These are phyloP conservation scores for Caenorhabditis auriculariae DNA, from an alignment of 2,888 invertebrate genomes.

Conservation along the genomic window DNA sequence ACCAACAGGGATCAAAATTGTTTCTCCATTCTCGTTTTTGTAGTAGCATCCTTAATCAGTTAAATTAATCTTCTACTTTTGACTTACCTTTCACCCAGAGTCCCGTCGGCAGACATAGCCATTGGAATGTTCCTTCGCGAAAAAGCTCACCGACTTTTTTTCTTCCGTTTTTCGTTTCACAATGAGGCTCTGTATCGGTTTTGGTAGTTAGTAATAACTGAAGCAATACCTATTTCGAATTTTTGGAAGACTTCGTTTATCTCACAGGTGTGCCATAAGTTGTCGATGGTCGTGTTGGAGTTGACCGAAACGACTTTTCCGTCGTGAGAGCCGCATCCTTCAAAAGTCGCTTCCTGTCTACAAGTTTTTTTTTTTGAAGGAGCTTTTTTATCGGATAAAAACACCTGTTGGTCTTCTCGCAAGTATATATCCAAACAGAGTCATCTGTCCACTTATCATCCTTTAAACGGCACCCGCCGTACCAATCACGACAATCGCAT, in stretches of 20 bases:
- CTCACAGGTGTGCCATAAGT: constrained; percentile 53
- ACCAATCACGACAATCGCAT: constrained; percentile 60
- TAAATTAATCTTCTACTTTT: background rate
- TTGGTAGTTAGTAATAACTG: constrained; percentile 28
- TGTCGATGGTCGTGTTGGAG: constrained; percentile 48
- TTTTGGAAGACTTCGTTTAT: constrained; percentile 17
- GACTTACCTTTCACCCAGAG: constrained; percentile 55
- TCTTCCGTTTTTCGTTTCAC: constrained; percentile 38
- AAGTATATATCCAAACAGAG: constrained; percentile 50
- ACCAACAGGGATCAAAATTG: constrained; percentile 50
- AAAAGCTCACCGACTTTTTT: constrained; percentile 51
- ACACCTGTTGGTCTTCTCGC: constrained; percentile 24
- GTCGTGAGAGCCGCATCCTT: constrained; percentile 15
- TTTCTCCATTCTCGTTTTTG: constrained; percentile 55
- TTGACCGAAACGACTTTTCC: constrained; percentile 31
- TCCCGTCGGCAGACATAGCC: constrained; percentile 59
- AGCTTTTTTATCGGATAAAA: background rate
- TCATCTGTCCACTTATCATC: constrained; percentile 58
- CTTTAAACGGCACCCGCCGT: constrained; percentile 47
- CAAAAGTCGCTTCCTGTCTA: constrained; percentile 17
- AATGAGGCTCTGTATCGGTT: constrained; percentile 46
- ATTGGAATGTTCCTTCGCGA: constrained; percentile 53
- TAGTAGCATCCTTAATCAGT: constrained; percentile 55
- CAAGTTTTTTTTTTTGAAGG: no score
- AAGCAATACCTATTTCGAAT: no score